A percentile compares a stretch with the other conserved stretches of the same genome.
phyloP scores from a whole-genome alignment of 1,140 invertebrate genomes.

The Anoplolepis gracilipes region DNA sequence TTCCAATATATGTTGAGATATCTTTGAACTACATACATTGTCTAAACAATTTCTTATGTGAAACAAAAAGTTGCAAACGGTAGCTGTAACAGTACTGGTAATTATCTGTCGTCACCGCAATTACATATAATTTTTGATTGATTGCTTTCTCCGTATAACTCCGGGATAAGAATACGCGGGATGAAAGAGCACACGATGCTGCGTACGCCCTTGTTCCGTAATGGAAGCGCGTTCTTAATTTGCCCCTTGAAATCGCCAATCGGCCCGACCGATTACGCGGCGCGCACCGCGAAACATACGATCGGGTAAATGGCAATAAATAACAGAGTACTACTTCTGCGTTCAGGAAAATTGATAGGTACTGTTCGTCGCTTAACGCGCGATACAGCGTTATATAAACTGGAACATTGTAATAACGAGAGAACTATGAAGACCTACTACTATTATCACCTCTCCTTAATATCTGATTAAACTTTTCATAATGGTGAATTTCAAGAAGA shows the following conservation, averaged over 20 bases:
- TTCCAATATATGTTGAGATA: too few species aligned
- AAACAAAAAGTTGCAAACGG: slow-evolving; percentile 18
- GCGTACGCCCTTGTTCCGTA: slow-evolving; percentile 30
- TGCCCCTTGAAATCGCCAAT: slow-evolving; percentile 25
- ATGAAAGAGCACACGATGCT: background rate
- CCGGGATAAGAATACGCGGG: background rate
- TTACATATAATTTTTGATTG: slow-evolving; percentile 39
- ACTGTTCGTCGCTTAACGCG: slow-evolving; percentile 19
- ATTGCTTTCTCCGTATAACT: slow-evolving; percentile 13
- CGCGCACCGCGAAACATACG: slow-evolving; percentile 19
- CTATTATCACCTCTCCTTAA: background rate
- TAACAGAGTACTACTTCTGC: slow-evolving; percentile 47
- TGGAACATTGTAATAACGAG: slow-evolving; percentile 23
- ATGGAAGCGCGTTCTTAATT: slow-evolving; percentile 42
- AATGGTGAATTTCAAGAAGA: background rate
- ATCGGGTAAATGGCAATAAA: slow-evolving; percentile 49
- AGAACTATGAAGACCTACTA: background rate
- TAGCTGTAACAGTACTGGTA: slow-evolving; percentile 11
- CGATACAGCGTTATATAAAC: slow-evolving; percentile 27
- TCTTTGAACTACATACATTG: too few species aligned
- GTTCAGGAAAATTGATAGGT: slow-evolving; percentile 34
- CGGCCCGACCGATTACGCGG: slow-evolving; percentile 25
- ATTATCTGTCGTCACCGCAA: background rate
- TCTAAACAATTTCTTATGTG: background rate
- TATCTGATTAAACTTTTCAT: background rate